phyloP scores from a whole-genome alignment of 1,140 invertebrate genomes.

The Macrosteles quadrilineatus region DNA sequence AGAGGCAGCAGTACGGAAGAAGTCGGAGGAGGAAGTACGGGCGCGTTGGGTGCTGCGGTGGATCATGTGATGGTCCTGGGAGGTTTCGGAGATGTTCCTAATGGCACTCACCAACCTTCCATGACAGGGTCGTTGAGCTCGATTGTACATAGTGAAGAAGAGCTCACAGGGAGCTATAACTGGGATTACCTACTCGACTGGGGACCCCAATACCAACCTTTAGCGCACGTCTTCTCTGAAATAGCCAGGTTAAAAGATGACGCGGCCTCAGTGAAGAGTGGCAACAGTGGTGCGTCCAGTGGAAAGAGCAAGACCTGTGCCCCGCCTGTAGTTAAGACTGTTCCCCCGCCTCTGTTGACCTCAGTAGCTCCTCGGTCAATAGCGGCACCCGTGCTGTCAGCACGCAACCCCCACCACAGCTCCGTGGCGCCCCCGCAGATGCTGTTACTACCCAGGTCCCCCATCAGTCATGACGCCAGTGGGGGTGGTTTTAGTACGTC shows the following conservation, averaged over 20 bases:
- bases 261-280: conserved; percentile 75
- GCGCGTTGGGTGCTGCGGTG: conserved; percentile 55
- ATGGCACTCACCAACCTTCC: conserved; percentile 69
- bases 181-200: conserved; percentile 98
- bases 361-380: conserved; percentile 82
- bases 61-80: conserved; percentile 64
- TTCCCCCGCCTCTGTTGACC: conserved; percentile 75
- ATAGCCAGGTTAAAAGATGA: conserved; percentile 96
- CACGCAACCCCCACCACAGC: conserved; percentile 54
- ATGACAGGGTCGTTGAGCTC: conserved; percentile 94
- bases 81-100: conserved; percentile 60
- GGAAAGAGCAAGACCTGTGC: conserved; percentile 60
- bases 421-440: conserved; percentile 51
- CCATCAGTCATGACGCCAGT: conserved; percentile 75
- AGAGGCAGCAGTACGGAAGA: conserved; percentile 50
- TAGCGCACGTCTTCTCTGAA: conserved; percentile 96
- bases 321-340: conserved; percentile 56
- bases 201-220: conserved; percentile 96
- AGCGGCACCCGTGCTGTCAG: conserved; percentile 61
- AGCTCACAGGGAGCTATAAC: conserved; percentile 96
- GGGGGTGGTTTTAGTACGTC: conserved; percentile 74
- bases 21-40: conserved; percentile 45
- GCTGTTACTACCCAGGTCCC: conserved; percentile 81
- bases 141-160: conserved; percentile 96
- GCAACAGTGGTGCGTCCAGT: conserved; percentile 71